Percentiles rank a stretch among this genome's conserved stretches.
Evolutionary conservation across 2,797 vertebrate genomes (phyloP).

Genomic region (Megaceryle alcyon): DNA sequence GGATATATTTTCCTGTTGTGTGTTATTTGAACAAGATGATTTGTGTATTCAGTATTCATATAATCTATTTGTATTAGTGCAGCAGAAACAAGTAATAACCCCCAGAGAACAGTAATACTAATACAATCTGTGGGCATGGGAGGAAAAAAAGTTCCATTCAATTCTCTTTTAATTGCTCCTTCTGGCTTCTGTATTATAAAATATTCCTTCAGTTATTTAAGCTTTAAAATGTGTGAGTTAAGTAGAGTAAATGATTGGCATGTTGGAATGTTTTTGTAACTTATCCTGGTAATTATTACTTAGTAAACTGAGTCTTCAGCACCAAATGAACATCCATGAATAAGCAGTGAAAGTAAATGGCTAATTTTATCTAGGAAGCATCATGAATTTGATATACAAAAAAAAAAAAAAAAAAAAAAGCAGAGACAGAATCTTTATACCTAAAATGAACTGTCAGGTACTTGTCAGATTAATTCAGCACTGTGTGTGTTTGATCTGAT

Average conservation of each 20-base stretch:
- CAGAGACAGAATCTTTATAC: not conserved
- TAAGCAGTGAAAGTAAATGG: constrained; percentile 19
- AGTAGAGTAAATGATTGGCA: constrained; percentile 46
- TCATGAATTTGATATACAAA: not conserved
- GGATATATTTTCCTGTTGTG: not conserved
- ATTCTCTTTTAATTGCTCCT: not conserved
- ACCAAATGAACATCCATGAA: not conserved
- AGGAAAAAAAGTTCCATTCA: not conserved
- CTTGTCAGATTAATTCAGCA: constrained; percentile 46
- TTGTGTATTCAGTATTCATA: not conserved
- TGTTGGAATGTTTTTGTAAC: constrained; percentile 51
- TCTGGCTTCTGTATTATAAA: not conserved
- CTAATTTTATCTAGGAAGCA: not conserved
- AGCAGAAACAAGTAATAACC: constrained; percentile 21
- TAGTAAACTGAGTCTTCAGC: not conserved
- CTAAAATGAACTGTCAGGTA: constrained; percentile 38
- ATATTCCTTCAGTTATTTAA: constrained; percentile 44
- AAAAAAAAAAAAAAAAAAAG: not conserved
- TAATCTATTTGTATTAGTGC: not conserved
- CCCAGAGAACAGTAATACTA: not conserved
- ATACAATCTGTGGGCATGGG: not conserved
- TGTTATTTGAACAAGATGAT: constrained; percentile 19
- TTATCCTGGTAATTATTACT: constrained; percentile 44
- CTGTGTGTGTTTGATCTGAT: constrained; percentile 52
- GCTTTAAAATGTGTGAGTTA: constrained; percentile 48